Evolutionary conservation across 2,113 vertebrate genomes (phyloP).

Genomic region (Lampris incognitus): DNA sequence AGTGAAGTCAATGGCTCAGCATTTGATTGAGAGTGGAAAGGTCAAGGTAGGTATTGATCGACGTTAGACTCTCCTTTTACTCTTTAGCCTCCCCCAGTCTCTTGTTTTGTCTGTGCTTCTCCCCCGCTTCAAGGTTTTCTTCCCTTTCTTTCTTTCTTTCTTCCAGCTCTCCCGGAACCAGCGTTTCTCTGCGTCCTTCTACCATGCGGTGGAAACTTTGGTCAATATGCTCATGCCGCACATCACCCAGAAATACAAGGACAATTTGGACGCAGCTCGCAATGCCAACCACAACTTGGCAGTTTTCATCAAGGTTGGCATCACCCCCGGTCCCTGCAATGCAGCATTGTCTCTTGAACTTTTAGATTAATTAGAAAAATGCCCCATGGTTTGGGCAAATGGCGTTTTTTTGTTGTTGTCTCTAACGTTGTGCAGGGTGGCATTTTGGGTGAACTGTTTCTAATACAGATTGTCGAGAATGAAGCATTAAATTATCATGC

Average conservation of each 20-base stretch:
- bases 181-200: constrained; percentile 92
- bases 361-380: background rate
- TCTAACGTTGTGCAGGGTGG: background rate
- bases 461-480: too few relatives aligned
- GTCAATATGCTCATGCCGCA: constrained; percentile 96
- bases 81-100: background rate
- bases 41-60: constrained; percentile 84
- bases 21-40: constrained; percentile 91
- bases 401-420: background rate
- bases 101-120: background rate
- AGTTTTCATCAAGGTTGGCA: constrained; percentile 91
- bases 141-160: background rate
- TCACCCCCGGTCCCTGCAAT: background rate
- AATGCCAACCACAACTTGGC: constrained; percentile 98
- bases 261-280: constrained; percentile 94
- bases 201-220: constrained; percentile 93
- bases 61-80: background rate
- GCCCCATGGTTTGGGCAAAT: background rate
- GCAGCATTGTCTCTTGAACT: background rate
- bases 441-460: background rate
- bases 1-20: constrained; percentile 97
- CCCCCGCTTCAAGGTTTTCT: background rate
- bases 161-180: constrained; percentile 91
- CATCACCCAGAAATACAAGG: constrained; percentile 97
- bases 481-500: too few relatives aligned